Evolutionary conservation across 37 sponge, comb jelly and placozoan genomes (phyloP).

Genomic region (Dysidea cf. avara): DNA sequence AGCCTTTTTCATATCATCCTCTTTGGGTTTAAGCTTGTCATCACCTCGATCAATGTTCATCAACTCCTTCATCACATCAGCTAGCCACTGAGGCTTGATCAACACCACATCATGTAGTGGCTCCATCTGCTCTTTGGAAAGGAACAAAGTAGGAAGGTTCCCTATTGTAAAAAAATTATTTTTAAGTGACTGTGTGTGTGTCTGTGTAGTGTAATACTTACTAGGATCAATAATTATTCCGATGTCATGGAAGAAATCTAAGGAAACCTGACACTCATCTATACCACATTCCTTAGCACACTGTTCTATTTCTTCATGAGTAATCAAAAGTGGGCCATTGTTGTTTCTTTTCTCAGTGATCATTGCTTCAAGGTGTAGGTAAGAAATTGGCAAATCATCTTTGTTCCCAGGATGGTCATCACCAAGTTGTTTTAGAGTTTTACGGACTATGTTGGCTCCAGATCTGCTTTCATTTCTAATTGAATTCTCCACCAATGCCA

Average conservation of each 20-base stretch:
- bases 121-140: conserved; percentile 23
- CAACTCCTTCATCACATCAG: conserved; percentile 47
- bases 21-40: no score
- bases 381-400: conserved; percentile 2
- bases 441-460: background rate
- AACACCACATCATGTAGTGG: conserved; percentile 29
- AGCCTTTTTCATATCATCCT: background rate
- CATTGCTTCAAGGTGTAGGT: conserved; percentile 32
- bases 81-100: conserved; percentile 43
- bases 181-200: no score
- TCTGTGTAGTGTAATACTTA: no score
- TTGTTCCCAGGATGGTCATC: no score
- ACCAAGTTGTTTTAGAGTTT: no score
- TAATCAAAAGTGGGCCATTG: no score
- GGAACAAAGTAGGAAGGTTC: conserved; percentile 17
- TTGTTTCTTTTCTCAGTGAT: no score
- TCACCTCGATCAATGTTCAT: conserved; percentile 4
- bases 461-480: background rate
- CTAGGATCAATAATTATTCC: conserved; percentile 32
- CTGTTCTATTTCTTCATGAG: no score
- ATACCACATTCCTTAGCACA: background rate
- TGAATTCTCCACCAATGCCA: conserved; percentile 39
- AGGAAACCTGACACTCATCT: conserved; percentile 11
- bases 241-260: conserved; percentile 46
- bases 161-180: background rate